Evolutionary conservation across 2,797 vertebrate species (phyloP).

Genomic region (Manis javanica): DNA sequence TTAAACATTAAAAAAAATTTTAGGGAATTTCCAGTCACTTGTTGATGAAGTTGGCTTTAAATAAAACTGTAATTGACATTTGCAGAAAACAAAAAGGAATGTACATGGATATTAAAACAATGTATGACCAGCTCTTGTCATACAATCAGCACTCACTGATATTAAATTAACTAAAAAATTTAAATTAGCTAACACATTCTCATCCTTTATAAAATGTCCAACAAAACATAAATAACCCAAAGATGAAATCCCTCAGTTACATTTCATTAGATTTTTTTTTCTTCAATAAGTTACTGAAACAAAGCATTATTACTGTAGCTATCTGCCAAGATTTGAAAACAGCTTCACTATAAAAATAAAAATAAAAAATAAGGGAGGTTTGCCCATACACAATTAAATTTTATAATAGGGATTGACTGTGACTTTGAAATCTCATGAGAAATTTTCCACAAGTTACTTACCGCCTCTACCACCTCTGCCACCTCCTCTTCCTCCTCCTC

Average conservation of each 20-base stretch:
- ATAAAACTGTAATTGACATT: too few species aligned
- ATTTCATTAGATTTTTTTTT: not conserved
- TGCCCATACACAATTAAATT: not conserved
- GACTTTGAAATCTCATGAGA: not conserved
- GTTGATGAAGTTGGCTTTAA: too few species aligned
- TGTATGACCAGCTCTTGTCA: not conserved
- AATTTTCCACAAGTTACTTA: constrained; percentile 66
- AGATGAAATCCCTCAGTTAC: not conserved
- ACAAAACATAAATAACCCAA: not conserved
- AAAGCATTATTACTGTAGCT: not conserved
- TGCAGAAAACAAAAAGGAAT: too few species aligned
- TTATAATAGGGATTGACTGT: not conserved
- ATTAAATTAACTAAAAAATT: constrained; percentile 25
- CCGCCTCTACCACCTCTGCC: constrained; percentile 85
- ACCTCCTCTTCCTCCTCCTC: constrained; percentile 90
- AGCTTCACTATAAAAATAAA: not conserved
- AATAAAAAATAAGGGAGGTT: not conserved
- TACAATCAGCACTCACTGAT: not conserved
- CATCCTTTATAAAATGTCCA: not conserved
- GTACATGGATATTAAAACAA: not conserved
- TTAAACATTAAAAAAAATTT: too few species aligned
- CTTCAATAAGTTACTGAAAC: not conserved
- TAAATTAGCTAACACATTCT: constrained; percentile 8
- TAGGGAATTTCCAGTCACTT: too few species aligned
- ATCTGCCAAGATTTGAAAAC: not conserved